A percentile compares a stretch with the other conserved stretches of the same genome.
Conservation (phyloP, 1,140 invertebrate genomes). For the Bombus vancouverensis region DNA sequence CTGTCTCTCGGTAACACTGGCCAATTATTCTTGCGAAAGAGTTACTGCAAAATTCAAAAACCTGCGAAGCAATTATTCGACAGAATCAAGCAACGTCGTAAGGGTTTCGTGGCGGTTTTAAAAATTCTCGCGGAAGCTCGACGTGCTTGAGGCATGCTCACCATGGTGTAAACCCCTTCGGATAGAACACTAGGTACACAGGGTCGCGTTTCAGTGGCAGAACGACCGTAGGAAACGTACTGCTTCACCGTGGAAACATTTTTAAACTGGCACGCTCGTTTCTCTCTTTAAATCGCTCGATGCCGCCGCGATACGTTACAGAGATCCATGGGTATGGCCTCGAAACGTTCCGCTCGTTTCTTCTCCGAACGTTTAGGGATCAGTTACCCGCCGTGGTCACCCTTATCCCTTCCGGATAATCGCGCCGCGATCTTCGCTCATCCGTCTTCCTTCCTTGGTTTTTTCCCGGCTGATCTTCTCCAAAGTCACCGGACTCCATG, state of each 20-base stretch:
- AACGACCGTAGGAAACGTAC: constrained; percentile 56
- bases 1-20: too few species aligned
- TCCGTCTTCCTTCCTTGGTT: constrained; percentile 26
- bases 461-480: background rate
- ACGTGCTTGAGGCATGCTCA: background rate
- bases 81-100: constrained; percentile 21
- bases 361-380: constrained; percentile 38
- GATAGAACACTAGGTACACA: constrained; percentile 16
- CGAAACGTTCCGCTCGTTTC: constrained; percentile 46
- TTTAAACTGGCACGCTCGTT: constrained; percentile 69
- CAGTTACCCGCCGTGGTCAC: constrained; percentile 47
- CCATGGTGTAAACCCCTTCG: background rate
- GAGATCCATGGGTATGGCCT: constrained; percentile 42
- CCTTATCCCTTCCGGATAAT: constrained; percentile 62
- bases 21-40: background rate
- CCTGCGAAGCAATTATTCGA: background rate
- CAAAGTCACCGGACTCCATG: background rate
- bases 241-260: constrained; percentile 68
- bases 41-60: background rate
- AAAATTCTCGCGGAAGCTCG: constrained; percentile 17
- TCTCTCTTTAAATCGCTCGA: constrained; percentile 72
- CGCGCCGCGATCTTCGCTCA: constrained; percentile 53
- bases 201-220: background rate
- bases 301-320: constrained; percentile 68
- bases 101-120: background rate